Conservation (phyloP, 2,113 vertebrate species). For the Recurvirostra avosetta region DNA sequence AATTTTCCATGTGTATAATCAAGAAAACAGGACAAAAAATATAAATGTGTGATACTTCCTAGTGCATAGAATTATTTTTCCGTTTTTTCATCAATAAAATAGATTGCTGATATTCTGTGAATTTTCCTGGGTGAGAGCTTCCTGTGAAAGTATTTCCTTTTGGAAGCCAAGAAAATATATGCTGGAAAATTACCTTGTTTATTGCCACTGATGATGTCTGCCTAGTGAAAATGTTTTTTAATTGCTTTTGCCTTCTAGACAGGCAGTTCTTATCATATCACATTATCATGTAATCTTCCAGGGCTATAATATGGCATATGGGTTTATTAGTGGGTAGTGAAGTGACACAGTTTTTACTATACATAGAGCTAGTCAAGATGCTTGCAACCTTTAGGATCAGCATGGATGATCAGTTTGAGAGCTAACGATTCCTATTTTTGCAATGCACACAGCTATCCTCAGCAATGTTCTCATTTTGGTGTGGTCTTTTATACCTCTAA, state of each 20-base stretch:
- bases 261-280: conserved; percentile 30
- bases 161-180: background rate
- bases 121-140: background rate
- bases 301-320: background rate
- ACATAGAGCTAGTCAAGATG: background rate
- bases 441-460: background rate
- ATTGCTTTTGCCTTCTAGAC: conserved; percentile 38
- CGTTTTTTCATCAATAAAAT: background rate
- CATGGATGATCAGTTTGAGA: background rate
- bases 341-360: conserved; percentile 18
- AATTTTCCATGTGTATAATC: background rate
- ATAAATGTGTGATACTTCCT: background rate
- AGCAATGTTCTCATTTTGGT: background rate
- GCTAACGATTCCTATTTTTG: background rate
- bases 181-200: conserved; percentile 34
- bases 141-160: background rate
- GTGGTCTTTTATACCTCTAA: background rate
- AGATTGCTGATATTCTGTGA: background rate
- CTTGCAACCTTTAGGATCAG: conserved; percentile 10
- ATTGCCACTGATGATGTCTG: conserved; percentile 25
- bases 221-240: conserved; percentile 48
- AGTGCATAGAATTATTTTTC: background rate
- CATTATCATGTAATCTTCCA: conserved; percentile 37
- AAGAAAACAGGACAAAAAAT: background rate
- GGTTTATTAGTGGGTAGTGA: conserved; percentile 23